These are phyloP conservation scores for Oscheius myriophilus DNA, from an alignment of 2,888 invertebrate genomes.

Conservation along the genomic window DNA sequence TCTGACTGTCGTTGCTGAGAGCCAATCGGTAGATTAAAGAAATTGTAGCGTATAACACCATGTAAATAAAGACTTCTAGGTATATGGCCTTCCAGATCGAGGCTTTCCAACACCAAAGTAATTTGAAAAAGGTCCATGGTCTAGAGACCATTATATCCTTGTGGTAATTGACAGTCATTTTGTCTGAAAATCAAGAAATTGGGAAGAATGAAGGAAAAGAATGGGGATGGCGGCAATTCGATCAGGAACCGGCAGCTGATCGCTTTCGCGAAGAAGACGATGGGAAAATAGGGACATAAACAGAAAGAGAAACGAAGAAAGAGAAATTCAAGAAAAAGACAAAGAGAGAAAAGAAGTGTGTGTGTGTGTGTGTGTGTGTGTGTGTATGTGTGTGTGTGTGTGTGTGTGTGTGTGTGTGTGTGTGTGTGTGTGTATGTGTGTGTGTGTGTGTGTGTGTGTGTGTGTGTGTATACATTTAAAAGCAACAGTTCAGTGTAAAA, in stretches of 20 bases:
- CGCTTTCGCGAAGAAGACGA: background rate
- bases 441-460: too few species aligned
- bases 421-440: too few species aligned
- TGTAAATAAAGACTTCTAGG: conserved; percentile 45
- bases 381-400: too few species aligned
- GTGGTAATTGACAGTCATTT: conserved; percentile 55
- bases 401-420: too few species aligned
- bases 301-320: background rate
- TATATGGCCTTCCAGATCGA: conserved; percentile 59
- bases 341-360: too few species aligned
- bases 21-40: conserved; percentile 48
- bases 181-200: conserved; percentile 5
- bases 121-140: conserved; percentile 50
- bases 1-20: conserved; percentile 38
- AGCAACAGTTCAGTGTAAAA: too few species aligned
- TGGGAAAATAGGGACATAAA: background rate
- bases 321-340: background rate
- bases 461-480: too few species aligned
- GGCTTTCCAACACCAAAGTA: conserved; percentile 53
- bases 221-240: background rate
- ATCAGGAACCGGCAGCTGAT: too few species aligned
- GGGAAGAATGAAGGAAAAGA: background rate
- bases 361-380: background rate
- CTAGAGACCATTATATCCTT: conserved; percentile 48
- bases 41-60: conserved; percentile 43